These are phyloP conservation scores for Misgurnus mizolepis DNA, from an alignment of 2,113 vertebrate genomes.

Conservation along the genomic window DNA sequence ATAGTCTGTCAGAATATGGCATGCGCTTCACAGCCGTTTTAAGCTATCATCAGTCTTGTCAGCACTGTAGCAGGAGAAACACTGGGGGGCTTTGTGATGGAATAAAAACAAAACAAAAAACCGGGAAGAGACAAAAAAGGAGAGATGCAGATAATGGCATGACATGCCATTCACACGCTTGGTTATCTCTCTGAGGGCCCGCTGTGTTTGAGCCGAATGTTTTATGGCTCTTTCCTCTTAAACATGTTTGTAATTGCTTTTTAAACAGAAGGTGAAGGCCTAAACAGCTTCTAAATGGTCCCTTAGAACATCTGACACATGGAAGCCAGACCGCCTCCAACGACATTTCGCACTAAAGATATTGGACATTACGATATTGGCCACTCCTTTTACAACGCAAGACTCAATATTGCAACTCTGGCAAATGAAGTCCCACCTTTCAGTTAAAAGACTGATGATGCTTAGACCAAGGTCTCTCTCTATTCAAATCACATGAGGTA, in stretches of 20 bases:
- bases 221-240: constrained; percentile 56
- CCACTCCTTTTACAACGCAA: too few species aligned
- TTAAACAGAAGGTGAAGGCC: constrained; percentile 53
- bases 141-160: constrained; percentile 29
- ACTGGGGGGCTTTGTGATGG: background rate
- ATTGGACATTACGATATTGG: too few species aligned
- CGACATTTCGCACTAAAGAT: constrained; percentile 33
- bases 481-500: too few species aligned
- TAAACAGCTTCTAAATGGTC: constrained; percentile 12
- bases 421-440: too few species aligned
- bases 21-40: constrained; percentile 42
- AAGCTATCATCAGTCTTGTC: constrained; percentile 42
- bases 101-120: constrained; percentile 15
- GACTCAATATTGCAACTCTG: too few species aligned
- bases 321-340: constrained; percentile 67
- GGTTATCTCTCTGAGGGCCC: constrained; percentile 36
- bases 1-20: constrained; percentile 33
- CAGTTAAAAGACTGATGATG: too few species aligned
- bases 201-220: constrained; percentile 14
- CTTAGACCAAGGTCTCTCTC: too few species aligned
- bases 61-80: constrained; percentile 9
- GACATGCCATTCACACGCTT: constrained; percentile 27
- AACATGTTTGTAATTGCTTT: constrained; percentile 77
- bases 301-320: constrained; percentile 68
- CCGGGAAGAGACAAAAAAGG: background rate